Conservation (phyloP, 2,888 invertebrate species). For the Pheosia tremula region DNA sequence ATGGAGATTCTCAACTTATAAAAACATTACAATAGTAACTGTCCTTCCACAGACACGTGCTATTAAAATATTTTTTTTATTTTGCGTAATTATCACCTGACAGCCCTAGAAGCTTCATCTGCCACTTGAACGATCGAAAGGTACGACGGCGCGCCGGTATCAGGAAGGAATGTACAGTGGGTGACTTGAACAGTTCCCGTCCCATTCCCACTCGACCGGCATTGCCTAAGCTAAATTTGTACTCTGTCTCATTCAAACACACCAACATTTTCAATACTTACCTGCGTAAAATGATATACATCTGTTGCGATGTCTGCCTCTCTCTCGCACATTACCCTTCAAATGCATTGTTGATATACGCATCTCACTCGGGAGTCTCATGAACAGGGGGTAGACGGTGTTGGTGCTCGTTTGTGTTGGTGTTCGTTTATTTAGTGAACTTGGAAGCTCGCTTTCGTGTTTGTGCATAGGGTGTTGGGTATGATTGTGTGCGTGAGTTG, state of each 20-base stretch:
- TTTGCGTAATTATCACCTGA: constrained; percentile 57
- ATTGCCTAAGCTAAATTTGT: constrained; percentile 77
- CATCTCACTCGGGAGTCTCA: constrained; percentile 73
- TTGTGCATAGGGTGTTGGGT: constrained; percentile 80
- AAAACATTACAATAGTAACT: neutral
- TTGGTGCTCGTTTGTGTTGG: constrained; percentile 79
- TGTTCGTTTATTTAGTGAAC: constrained; percentile 85
- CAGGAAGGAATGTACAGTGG: constrained; percentile 84
- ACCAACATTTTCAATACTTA: constrained; percentile 83
- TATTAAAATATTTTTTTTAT: constrained; percentile 19
- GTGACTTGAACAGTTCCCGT: constrained; percentile 82
- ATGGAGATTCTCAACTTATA: neutral
- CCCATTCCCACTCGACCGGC: constrained; percentile 76
- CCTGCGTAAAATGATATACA: constrained; percentile 84
- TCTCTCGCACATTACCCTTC: constrained; percentile 56
- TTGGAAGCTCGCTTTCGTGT: constrained; percentile 82
- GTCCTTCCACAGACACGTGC: neutral
- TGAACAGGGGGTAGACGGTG: constrained; percentile 82
- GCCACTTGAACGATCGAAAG: constrained; percentile 85
- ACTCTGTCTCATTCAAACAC: constrained; percentile 75
- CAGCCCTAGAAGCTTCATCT: constrained; percentile 84
- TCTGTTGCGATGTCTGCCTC: constrained; percentile 76
- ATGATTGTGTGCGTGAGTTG: constrained; percentile 77
- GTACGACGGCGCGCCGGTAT: constrained; percentile 82
- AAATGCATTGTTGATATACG: constrained; percentile 82